These are phyloP conservation scores for Drosophila kambysellisi DNA, from an alignment of 2,888 invertebrate genomes.

Conservation along the genomic window DNA sequence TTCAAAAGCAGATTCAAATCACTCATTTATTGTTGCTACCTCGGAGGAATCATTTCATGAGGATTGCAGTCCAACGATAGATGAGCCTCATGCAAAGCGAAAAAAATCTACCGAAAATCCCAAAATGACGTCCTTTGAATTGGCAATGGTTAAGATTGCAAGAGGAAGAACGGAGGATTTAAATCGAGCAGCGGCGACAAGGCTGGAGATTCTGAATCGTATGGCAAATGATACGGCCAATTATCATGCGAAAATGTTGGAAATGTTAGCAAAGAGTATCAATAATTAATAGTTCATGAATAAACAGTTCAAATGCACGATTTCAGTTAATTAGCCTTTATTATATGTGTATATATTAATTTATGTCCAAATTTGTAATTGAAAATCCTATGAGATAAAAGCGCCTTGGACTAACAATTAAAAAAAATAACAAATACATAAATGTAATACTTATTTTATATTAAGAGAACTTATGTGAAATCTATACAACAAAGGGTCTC, in stretches of 20 bases:
- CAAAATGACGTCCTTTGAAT: neutral
- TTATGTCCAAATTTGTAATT: constrained; percentile 47
- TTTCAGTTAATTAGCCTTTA: constrained; percentile 53
- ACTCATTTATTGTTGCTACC: neutral
- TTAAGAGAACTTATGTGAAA: constrained; percentile 60
- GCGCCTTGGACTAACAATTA: constrained; percentile 69
- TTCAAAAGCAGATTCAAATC: neutral
- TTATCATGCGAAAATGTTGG: neutral
- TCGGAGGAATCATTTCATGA: neutral
- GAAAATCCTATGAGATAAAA: constrained; percentile 68
- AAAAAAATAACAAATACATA: constrained; percentile 65
- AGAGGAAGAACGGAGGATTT: neutral
- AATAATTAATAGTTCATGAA: neutral
- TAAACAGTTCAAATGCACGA: constrained; percentile 5
- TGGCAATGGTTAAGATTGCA: neutral
- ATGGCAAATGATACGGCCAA: neutral
- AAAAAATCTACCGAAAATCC: neutral
- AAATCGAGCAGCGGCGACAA: neutral
- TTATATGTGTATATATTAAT: constrained; percentile 38
- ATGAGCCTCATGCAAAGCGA: neutral
- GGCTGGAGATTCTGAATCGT: neutral
- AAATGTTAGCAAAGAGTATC: neutral
- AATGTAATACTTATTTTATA: constrained; percentile 46
- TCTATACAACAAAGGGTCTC: constrained; percentile 60
- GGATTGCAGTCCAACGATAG: neutral